phyloP scores from a whole-genome alignment of 1,140 invertebrate genomes.

The Pseudomyrmex dendroicus region DNA sequence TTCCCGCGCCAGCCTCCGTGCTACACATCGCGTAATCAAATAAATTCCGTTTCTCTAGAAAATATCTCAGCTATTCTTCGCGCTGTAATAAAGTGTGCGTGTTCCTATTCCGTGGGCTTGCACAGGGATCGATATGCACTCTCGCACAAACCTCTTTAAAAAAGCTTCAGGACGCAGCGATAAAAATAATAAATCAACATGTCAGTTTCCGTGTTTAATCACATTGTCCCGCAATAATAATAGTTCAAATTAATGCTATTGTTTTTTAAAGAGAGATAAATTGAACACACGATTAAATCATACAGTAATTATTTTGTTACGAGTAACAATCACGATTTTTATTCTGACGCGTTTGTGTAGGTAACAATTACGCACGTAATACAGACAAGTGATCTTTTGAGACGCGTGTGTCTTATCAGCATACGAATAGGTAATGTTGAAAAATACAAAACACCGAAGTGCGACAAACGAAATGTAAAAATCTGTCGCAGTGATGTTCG shows the following conservation, averaged over 20 bases:
- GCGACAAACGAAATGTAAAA: background rate
- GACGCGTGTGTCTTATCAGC: background rate
- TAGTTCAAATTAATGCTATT: too few species aligned
- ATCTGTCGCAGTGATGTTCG: background rate
- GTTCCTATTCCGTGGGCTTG: background rate
- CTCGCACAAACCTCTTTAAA: too few species aligned
- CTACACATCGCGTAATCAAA: conserved; percentile 32
- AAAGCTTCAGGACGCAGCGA: background rate
- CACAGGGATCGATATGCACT: background rate
- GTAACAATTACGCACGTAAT: background rate
- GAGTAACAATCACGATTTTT: too few species aligned
- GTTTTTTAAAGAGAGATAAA: too few species aligned
- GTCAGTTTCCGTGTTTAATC: too few species aligned
- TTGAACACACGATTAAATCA: too few species aligned
- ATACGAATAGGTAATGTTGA: background rate
- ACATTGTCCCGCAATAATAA: too few species aligned
- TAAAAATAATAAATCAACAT: background rate
- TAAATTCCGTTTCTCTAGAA: conserved; percentile 37
- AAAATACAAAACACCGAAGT: background rate
- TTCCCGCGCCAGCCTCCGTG: background rate
- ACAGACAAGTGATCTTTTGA: background rate
- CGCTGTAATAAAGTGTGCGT: conserved; percentile 19
- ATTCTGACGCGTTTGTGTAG: too few species aligned
- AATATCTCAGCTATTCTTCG: conserved; percentile 31
- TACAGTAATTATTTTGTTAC: too few species aligned